These are phyloP conservation scores for Myripristis jacobus DNA, from an alignment of 2,797 vertebrate species.

Conservation along the genomic window DNA sequence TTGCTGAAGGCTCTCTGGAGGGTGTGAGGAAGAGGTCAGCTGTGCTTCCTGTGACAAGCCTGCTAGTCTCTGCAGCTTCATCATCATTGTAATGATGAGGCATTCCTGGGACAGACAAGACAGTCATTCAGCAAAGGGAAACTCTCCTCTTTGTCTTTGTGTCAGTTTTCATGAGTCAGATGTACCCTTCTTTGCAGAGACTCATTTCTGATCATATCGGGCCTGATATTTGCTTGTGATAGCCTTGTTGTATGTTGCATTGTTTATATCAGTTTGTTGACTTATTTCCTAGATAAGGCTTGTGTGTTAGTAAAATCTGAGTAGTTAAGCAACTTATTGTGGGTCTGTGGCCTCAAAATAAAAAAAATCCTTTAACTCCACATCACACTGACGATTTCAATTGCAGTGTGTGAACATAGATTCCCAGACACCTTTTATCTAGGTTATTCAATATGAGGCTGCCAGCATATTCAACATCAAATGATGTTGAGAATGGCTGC, in stretches of 20 bases:
- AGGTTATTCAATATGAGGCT: not conserved
- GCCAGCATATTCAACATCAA: too few species aligned
- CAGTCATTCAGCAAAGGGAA: slow-evolving; percentile 19
- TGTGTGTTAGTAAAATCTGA: not conserved
- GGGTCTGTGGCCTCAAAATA: not conserved
- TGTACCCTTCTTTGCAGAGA: slow-evolving; percentile 22
- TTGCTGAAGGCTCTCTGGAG: slow-evolving; percentile 26
- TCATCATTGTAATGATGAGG: slow-evolving; percentile 24
- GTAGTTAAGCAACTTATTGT: not conserved
- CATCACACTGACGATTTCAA: not conserved
- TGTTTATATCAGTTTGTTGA: too few species aligned
- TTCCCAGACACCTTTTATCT: too few species aligned
- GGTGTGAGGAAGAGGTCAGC: slow-evolving; percentile 52
- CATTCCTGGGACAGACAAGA: slow-evolving; percentile 30
- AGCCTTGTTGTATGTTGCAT: too few species aligned
- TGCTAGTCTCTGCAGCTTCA: slow-evolving; percentile 15
- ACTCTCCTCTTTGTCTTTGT: slow-evolving; percentile 22
- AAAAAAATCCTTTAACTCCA: not conserved
- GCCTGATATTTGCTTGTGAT: too few species aligned
- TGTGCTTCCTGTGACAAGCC: slow-evolving; percentile 25
- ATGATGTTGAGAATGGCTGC: too few species aligned
- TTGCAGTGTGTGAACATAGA: too few species aligned
- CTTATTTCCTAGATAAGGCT: not conserved
- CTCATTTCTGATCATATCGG: too few species aligned
- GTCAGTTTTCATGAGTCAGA: slow-evolving; percentile 28